These are phyloP conservation scores for Malacoctenus gilli DNA, from an alignment of 2,797 vertebrate species.

Conservation along the genomic window DNA sequence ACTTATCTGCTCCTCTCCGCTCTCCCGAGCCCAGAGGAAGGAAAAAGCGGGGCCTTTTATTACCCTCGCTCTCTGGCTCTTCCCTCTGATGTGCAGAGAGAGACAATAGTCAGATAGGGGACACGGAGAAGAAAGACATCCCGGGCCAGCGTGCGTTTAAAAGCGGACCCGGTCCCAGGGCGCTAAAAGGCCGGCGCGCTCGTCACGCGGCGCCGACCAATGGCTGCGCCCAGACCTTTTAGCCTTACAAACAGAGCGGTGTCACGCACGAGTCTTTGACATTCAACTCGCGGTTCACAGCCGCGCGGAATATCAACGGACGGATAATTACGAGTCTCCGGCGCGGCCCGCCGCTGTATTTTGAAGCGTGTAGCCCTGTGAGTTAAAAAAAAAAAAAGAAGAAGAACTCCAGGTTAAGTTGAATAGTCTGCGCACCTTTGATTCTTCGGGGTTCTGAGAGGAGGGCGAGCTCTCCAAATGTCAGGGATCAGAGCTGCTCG, in stretches of 20 bases:
- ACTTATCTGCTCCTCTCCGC: constrained; percentile 75
- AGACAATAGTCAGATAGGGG: constrained; percentile 69
- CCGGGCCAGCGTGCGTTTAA: constrained; percentile 62
- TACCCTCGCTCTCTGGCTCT: constrained; percentile 64
- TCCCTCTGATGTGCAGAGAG: constrained; percentile 74
- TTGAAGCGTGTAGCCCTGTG: neutral
- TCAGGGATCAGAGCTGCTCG: neutral
- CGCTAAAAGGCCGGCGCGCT: constrained; percentile 33
- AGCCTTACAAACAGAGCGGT: constrained; percentile 22
- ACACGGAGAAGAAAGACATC: constrained; percentile 58
- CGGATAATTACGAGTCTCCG: constrained; percentile 8
- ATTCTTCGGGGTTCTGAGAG: constrained; percentile 1
- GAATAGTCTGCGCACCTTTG: neutral
- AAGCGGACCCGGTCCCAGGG: constrained; percentile 52
- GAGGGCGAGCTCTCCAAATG: neutral
- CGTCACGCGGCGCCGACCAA: constrained; percentile 49
- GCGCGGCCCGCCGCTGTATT: constrained; percentile 7
- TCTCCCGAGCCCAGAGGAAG: constrained; percentile 73
- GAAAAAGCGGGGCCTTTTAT: constrained; percentile 69
- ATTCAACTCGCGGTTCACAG: constrained; percentile 13
- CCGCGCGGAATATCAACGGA: constrained; percentile 9
- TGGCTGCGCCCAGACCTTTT: constrained; percentile 31
- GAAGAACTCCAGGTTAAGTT: neutral
- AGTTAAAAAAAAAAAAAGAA: too few species aligned
- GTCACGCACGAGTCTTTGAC: constrained; percentile 20